Evolutionary conservation across 2,888 invertebrate genomes (phyloP).

Genomic region (Crocallis elinguaria): DNA sequence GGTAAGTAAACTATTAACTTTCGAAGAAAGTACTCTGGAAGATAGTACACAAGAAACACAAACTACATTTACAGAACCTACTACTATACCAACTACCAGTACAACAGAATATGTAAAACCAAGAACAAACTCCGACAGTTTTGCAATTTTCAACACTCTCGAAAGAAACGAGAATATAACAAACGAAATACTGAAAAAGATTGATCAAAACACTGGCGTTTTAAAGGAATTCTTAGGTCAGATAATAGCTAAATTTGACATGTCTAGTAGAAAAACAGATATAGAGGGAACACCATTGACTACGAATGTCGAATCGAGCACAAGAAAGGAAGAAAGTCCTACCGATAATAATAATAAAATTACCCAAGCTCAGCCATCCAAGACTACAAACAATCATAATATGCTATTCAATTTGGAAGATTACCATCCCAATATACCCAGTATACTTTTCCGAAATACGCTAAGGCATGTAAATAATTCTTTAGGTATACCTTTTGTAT

Average conservation of each 20-base stretch:
- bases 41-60: slow-evolving; percentile 8
- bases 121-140: slow-evolving; percentile 24
- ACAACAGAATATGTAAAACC: slow-evolving; percentile 21
- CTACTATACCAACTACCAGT: slow-evolving; percentile 13
- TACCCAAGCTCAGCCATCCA: neutral
- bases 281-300: neutral
- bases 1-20: neutral
- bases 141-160: slow-evolving; percentile 49
- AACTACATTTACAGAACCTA: slow-evolving; percentile 34
- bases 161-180: slow-evolving; percentile 63
- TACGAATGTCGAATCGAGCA: neutral
- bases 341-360: too few relatives aligned
- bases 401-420: slow-evolving; percentile 13
- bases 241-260: slow-evolving; percentile 47
- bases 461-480: slow-evolving; percentile 34
- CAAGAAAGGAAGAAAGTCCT: neutral
- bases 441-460: slow-evolving; percentile 19
- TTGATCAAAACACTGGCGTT: slow-evolving; percentile 66
- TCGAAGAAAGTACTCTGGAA: neutral
- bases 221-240: slow-evolving; percentile 61
- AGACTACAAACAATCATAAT: neutral
- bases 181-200: slow-evolving; percentile 63
- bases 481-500: slow-evolving; percentile 53
- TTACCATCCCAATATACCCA: slow-evolving; percentile 23
- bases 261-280: neutral